Base-by-base conservation (phyloP, 2,113 vertebrate genomes). In the human region DNA sequence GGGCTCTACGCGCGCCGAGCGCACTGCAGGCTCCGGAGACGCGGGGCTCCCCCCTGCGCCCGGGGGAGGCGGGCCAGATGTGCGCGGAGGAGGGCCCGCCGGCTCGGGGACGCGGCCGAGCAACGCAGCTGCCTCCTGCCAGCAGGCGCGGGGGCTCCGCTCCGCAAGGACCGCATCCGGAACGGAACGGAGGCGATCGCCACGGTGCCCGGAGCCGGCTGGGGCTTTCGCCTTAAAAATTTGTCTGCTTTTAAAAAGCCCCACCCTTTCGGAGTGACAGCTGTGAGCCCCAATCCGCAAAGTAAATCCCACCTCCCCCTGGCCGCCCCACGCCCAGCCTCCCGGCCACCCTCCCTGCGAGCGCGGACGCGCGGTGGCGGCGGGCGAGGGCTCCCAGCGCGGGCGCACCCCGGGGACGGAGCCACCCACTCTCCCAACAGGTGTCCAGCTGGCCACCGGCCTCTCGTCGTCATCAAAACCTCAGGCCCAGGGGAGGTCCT, bases 261-360 rank as follows among this genome's bases (percentile, higher is more conserved):
- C 97, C 98, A 97, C 98, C 98, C 97, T 97, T 93, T 57, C 84
- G 59, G 98, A 98, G 96, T 98, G 98, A 97, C 98, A 97, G 98
- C 97, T 89, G 94, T 27, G 97, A 88, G 97, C 97, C 98, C 98
- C 98, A 98, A 98, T 98, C 98, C 94, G 95, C 97, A 88, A 73
- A 95, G 95, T 40, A 32, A n/a, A 68, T 83, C 93, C 97, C 95
- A 85, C 98, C 94, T 95, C 94, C 88, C 32, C 88, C 32, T 1
- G 89, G 61, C 57, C 50, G 55, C 76, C 23, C 84, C 55, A 79
- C 86, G 40, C 93, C 76, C 94, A 45, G 68, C 89, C 73, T 50
- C 61, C 22, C 27, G 2, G 2, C 8, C 61, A 3, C 81, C 61
- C 52, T 10, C n/a, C 66, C 88, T 22, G n/a, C 5, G 32, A 8